phyloP scores from a whole-genome alignment of 2,797 vertebrate species.

The Siniperca scherzeri region DNA sequence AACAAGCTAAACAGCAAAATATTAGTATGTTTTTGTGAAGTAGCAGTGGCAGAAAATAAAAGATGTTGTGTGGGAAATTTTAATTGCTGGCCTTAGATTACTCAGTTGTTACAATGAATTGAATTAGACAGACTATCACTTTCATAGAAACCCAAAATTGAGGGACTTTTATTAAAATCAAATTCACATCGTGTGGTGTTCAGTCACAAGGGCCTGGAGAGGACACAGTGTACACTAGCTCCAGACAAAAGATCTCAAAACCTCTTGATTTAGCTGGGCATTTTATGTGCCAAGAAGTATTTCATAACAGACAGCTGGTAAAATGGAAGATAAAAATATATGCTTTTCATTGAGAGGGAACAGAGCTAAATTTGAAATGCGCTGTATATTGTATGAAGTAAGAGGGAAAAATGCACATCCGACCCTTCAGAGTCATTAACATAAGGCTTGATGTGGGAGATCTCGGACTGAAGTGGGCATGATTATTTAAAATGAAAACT shows the following conservation, averaged over 20 bases:
- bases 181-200: conserved; percentile 25
- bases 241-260: conserved; percentile 23
- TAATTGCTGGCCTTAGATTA: background rate
- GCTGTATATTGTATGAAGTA: conserved; percentile 62
- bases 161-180: conserved; percentile 31
- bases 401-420: conserved; percentile 53
- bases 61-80: background rate
- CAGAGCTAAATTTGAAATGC: conserved; percentile 42
- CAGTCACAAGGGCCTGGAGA: conserved; percentile 10
- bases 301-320: conserved; percentile 35
- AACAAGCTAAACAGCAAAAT: background rate
- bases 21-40: background rate
- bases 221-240: background rate
- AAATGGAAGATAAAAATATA: conserved; percentile 49
- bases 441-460: conserved; percentile 50
- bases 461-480: conserved; percentile 59
- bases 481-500: conserved; percentile 77
- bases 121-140: background rate
- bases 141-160: background rate
- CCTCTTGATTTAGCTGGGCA: conserved; percentile 14
- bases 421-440: conserved; percentile 59
- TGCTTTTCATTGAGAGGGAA: conserved; percentile 46
- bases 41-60: background rate
- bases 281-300: conserved; percentile 21
- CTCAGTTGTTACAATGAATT: conserved; percentile 6